phyloP scores from a whole-genome alignment of 92 coral and sea anemone genomes.

The Epizoanthus fatuus region DNA sequence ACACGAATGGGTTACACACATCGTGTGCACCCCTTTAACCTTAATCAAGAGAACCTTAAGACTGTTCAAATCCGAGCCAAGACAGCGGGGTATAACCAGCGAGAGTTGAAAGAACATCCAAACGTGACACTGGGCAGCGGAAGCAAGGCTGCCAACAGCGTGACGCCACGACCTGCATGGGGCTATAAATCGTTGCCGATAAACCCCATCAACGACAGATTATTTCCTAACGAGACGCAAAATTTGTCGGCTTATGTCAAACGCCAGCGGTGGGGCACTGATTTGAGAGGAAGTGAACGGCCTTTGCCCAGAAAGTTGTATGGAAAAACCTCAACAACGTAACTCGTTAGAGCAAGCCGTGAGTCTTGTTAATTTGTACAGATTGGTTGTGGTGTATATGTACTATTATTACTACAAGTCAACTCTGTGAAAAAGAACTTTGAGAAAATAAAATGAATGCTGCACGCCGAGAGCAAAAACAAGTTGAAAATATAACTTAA shows the following conservation, averaged over 20 bases:
- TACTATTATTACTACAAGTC: too few relatives aligned
- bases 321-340: conserved; percentile 35
- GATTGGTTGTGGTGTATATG: too few relatives aligned
- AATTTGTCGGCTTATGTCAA: conserved; percentile 77
- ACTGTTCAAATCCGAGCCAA: conserved; percentile 93
- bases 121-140: conserved; percentile 86
- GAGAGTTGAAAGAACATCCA: conserved; percentile 80
- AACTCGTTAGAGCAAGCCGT: not conserved
- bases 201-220: conserved; percentile 74
- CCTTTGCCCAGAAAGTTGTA: conserved; percentile 78
- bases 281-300: conserved; percentile 67
- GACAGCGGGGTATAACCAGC: conserved; percentile 69
- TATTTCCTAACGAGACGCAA: conserved; percentile 76
- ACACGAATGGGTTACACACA: conserved; percentile 83
- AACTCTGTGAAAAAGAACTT: too few relatives aligned
- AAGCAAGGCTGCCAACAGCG: conserved; percentile 88
- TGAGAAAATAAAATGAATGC: too few relatives aligned
- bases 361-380: too few relatives aligned
- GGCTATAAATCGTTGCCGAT: conserved; percentile 82
- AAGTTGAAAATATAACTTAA: too few relatives aligned
- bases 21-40: conserved; percentile 78
- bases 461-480: too few relatives aligned
- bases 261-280: conserved; percentile 83
- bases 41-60: conserved; percentile 91
- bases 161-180: conserved; percentile 93